phyloP scores from a whole-genome alignment of 2,797 vertebrate genomes.

The Morus bassanus region DNA sequence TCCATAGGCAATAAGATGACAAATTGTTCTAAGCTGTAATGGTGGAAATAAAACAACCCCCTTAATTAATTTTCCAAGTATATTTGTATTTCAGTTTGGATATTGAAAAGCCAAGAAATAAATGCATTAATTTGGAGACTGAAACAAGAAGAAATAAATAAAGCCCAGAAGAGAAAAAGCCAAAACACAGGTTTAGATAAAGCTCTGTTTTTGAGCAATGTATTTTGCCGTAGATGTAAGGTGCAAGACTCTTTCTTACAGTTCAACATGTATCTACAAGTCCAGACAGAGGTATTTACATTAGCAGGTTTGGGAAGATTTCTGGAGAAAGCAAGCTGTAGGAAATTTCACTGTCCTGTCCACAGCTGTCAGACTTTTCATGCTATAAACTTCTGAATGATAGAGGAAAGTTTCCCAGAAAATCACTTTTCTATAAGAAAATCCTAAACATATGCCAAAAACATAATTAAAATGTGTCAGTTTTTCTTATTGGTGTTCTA shows the following conservation, averaged over 20 bases:
- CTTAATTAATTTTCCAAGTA: neutral
- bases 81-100: neutral
- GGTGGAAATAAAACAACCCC: neutral
- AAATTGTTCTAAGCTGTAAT: neutral
- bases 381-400: neutral
- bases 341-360: neutral
- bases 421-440: neutral
- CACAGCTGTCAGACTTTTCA: neutral
- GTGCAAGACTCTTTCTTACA: neutral
- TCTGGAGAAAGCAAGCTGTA: neutral
- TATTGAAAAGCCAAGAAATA: neutral
- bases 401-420: neutral
- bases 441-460: neutral
- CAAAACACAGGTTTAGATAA: neutral
- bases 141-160: neutral
- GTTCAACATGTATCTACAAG: neutral
- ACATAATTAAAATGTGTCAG: neutral
- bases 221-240: neutral
- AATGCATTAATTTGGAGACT: neutral
- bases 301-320: neutral
- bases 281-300: neutral
- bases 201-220: neutral
- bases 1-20: neutral
- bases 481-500: neutral
- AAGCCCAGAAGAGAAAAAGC: neutral